phyloP scores from a whole-genome alignment of 2,797 vertebrate genomes.

The Odontamblyopus rebecca region DNA sequence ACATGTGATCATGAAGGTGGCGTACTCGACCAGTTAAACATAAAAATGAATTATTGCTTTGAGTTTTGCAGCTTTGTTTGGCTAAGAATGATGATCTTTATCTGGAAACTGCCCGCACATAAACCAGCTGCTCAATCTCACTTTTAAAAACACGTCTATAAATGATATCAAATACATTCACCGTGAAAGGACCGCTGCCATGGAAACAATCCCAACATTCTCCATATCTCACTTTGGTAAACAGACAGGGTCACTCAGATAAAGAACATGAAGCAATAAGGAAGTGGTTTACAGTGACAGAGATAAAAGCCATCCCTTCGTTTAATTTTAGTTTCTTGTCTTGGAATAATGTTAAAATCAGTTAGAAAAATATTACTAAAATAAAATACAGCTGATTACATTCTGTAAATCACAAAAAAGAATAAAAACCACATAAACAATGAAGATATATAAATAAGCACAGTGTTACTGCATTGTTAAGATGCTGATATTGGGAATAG shows the following conservation, averaged over 20 bases:
- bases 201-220: conserved; percentile 55
- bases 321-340: too few species aligned
- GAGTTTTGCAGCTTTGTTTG: not conserved
- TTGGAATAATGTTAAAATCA: too few species aligned
- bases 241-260: not conserved
- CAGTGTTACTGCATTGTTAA: too few species aligned
- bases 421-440: too few species aligned
- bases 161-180: conserved; percentile 25
- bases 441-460: too few species aligned
- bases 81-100: not conserved
- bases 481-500: too few species aligned
- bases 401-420: too few species aligned
- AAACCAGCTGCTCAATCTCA: conserved; percentile 16
- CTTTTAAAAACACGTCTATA: conserved; percentile 41
- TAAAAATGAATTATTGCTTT: not conserved
- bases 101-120: not conserved
- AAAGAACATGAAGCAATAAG: not conserved
- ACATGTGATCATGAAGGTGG: too few species aligned
- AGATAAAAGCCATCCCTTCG: not conserved
- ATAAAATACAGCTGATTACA: too few species aligned
- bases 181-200: conserved; percentile 31
- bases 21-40: not conserved
- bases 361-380: too few species aligned
- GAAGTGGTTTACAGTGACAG: not conserved
- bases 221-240: conserved; percentile 12